phyloP scores from a whole-genome alignment of 2,113 vertebrate genomes.

The Canis aureus region DNA sequence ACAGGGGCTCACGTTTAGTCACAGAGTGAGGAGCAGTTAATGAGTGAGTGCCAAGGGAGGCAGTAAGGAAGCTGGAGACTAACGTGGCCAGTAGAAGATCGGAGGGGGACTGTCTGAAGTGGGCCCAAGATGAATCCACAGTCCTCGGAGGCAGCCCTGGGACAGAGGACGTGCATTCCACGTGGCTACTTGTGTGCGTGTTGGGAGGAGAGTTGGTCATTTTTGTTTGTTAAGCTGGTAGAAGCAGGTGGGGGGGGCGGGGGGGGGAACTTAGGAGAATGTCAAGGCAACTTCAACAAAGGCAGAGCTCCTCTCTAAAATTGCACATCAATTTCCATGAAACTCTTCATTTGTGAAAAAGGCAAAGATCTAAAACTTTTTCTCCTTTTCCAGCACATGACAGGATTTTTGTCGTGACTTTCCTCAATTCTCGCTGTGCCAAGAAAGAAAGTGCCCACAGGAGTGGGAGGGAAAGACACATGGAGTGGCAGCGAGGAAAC shows the following conservation, averaged over 20 bases:
- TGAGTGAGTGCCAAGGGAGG: slow-evolving; percentile 65
- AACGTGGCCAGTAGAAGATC: background rate
- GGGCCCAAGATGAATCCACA: slow-evolving; percentile 49
- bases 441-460: background rate
- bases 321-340: background rate
- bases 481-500: slow-evolving; percentile 21
- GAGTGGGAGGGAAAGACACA: slow-evolving; percentile 15
- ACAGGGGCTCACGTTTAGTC: background rate
- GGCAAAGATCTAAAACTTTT: slow-evolving; percentile 66
- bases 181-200: background rate
- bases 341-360: slow-evolving; percentile 29
- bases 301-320: slow-evolving; percentile 39
- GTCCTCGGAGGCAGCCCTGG: slow-evolving; percentile 51
- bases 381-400: slow-evolving; percentile 41
- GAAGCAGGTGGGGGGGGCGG: background rate
- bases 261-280: background rate
- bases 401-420: slow-evolving; percentile 67
- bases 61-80: slow-evolving; percentile 52
- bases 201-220: background rate
- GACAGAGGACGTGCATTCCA: background rate
- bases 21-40: slow-evolving; percentile 44
- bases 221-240: slow-evolving; percentile 14
- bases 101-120: slow-evolving; percentile 53
- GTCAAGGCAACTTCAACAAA: background rate
- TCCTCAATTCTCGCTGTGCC: slow-evolving; percentile 29